A percentile compares a stretch with the other conserved stretches of the same genome.
Evolutionary conservation across 2,797 vertebrate species (phyloP).

Genomic region (Lindbergichthys nudifrons): DNA sequence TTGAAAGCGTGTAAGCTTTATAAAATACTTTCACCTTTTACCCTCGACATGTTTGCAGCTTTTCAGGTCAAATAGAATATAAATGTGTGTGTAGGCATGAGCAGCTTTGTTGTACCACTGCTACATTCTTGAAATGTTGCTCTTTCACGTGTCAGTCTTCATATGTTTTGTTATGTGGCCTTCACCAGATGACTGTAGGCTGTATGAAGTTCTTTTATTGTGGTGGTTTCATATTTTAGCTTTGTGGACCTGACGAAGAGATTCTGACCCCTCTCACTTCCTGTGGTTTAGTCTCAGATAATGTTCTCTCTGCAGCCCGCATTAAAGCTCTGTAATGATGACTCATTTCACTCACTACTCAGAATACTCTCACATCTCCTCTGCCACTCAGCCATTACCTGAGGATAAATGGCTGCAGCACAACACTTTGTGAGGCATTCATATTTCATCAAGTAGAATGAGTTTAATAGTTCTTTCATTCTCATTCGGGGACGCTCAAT

Average conservation of each 20-base stretch:
- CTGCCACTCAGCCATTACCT: conserved; percentile 58
- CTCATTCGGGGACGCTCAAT: conserved; percentile 25
- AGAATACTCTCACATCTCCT: conserved; percentile 60
- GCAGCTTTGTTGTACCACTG: not conserved
- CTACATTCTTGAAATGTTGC: not conserved
- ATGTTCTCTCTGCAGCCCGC: conserved; percentile 43
- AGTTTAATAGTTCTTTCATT: conserved; percentile 43
- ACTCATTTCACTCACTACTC: conserved; percentile 66
- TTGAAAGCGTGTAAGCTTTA: not conserved
- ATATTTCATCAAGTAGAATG: conserved; percentile 42
- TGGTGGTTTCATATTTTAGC: conserved; percentile 1
- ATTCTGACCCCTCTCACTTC: conserved; percentile 30
- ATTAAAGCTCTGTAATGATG: conserved; percentile 47
- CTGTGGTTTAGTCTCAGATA: conserved; percentile 48
- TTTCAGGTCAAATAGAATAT: not conserved
- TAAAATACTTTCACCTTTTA: not conserved
- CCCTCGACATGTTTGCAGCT: conserved; percentile 1
- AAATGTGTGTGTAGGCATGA: not conserved
- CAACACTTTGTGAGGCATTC: conserved; percentile 43
- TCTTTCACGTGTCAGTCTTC: conserved; percentile 6
- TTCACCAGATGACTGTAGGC: not conserved
- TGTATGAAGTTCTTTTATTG: not conserved
- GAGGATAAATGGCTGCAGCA: conserved; percentile 49
- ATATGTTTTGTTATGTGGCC: conserved; percentile 6
- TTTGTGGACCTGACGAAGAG: conserved; percentile 23